phyloP scores from a whole-genome alignment of 30 jellyfish, hydroid and myxozoan species.

The Hydra vulgaris region DNA sequence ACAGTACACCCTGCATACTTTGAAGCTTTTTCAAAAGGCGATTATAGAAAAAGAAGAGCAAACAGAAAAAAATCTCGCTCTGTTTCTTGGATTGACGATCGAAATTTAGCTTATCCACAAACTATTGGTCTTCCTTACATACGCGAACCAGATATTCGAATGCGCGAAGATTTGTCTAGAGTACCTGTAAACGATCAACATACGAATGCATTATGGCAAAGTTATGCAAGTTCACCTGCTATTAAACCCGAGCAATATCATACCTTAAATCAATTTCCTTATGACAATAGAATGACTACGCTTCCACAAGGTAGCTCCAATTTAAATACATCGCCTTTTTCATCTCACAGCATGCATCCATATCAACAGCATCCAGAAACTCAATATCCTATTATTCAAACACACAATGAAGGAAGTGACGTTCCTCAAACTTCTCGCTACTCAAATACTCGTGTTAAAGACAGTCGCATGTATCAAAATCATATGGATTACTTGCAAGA shows the following conservation, averaged over 20 bases:
- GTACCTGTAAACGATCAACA: slow-evolving; percentile 11
- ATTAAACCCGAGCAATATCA: slow-evolving; percentile 3
- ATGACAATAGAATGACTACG: background rate
- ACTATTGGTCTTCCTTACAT: background rate
- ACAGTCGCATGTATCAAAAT: background rate
- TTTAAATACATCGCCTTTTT: background rate
- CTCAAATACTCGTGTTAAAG: slow-evolving; percentile 1
- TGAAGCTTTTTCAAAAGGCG: slow-evolving; percentile 77
- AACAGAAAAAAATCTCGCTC: slow-evolving; percentile 22
- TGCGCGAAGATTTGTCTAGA: background rate
- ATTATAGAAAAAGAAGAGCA: slow-evolving; percentile 33
- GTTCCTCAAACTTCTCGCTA: background rate
- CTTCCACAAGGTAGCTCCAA: background rate
- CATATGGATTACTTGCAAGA: slow-evolving; percentile 12
- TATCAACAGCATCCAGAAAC: slow-evolving; percentile 10
- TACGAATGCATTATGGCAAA: background rate
- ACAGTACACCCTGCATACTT: slow-evolving; percentile 93
- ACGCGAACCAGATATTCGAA: slow-evolving; percentile 4
- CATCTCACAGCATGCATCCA: slow-evolving; percentile 4
- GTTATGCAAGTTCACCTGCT: background rate
- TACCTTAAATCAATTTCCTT: background rate
- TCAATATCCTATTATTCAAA: background rate
- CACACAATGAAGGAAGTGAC: background rate
- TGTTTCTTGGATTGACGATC: slow-evolving; percentile 9
- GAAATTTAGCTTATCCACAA: background rate